Conservation (phyloP, 1,140 invertebrate species). For the Bombus soroeensis region DNA sequence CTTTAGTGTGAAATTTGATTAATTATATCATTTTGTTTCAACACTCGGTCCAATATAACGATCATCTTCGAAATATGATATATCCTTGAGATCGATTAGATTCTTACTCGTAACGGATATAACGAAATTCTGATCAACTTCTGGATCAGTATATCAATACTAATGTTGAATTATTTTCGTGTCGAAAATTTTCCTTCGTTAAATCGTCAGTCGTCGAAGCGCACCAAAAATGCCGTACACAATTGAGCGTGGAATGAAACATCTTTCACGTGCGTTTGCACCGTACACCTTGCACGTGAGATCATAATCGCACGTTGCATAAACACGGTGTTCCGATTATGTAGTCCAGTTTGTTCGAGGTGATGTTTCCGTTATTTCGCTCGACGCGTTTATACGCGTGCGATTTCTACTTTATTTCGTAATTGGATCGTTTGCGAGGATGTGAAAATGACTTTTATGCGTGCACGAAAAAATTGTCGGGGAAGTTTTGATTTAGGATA, state of each 20-base stretch:
- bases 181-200: neutral
- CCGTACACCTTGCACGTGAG: neutral
- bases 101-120: neutral
- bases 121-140: neutral
- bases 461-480: neutral
- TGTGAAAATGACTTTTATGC: neutral
- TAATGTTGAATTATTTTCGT: neutral
- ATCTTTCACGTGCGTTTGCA: neutral
- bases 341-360: neutral
- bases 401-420: neutral
- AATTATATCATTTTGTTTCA: neutral
- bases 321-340: neutral
- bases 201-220: neutral
- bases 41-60: neutral
- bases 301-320: neutral
- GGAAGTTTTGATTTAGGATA: neutral
- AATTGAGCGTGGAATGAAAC: neutral
- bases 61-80: neutral
- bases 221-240: neutral
- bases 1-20: slow-evolving; percentile 4
- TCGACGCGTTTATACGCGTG: neutral
- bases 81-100: neutral
- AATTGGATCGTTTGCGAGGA: neutral
- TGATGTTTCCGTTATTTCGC: neutral
- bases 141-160: neutral